These are phyloP conservation scores for Centropus bengalensis DNA, from an alignment of 2,113 vertebrate species.

Conservation along the genomic window DNA sequence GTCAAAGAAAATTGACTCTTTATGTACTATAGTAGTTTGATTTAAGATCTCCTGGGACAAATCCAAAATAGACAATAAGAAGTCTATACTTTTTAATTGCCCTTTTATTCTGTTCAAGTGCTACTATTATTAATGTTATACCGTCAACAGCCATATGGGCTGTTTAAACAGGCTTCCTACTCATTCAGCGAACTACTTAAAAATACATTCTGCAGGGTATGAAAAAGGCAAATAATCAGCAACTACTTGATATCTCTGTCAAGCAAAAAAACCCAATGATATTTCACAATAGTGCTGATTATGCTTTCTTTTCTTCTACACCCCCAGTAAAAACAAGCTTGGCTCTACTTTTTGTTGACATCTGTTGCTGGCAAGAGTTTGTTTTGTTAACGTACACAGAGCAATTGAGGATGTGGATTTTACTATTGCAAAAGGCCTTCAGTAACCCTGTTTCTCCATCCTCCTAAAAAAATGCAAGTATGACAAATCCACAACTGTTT, in stretches of 20 bases:
- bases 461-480: slow-evolving; percentile 11
- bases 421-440: slow-evolving; percentile 25
- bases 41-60: neutral
- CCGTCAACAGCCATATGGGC: neutral
- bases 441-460: neutral
- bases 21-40: neutral
- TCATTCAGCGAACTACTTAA: slow-evolving; percentile 23
- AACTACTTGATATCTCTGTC: slow-evolving; percentile 11
- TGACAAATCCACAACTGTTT: slow-evolving; percentile 4
- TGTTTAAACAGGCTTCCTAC: slow-evolving; percentile 10
- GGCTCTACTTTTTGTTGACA: slow-evolving; percentile 37
- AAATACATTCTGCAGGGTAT: neutral
- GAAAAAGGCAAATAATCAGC: slow-evolving; percentile 35
- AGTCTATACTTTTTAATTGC: neutral
- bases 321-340: neutral
- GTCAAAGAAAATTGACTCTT: neutral
- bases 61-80: neutral
- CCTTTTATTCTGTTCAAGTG: neutral
- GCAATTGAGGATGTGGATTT: slow-evolving; percentile 6
- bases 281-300: slow-evolving; percentile 39
- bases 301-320: neutral
- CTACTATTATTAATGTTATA: neutral
- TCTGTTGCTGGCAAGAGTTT: neutral
- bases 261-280: neutral
- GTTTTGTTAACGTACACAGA: neutral